These are phyloP conservation scores for Zonotrichia leucophrys DNA, from an alignment of 2,113 vertebrate genomes.

Conservation along the genomic window DNA sequence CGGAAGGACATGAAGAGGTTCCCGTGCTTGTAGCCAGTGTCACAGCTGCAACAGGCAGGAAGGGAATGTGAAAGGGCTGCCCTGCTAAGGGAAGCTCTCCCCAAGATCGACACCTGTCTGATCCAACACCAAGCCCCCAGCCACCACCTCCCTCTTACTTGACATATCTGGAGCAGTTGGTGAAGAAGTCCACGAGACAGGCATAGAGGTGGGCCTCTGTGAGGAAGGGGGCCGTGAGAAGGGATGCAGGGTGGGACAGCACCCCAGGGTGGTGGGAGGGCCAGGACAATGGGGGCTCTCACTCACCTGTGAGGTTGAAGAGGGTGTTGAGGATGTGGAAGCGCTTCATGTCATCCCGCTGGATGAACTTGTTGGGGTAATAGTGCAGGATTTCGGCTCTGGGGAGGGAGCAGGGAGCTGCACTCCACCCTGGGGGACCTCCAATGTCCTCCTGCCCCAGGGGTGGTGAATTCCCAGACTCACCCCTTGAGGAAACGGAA, in stretches of 20 bases:
- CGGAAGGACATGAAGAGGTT: conserved; percentile 87
- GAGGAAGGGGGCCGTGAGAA: neutral
- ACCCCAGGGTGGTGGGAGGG: too few species aligned
- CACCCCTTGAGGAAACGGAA: conserved; percentile 84
- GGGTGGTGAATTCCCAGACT: neutral
- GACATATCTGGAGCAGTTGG: conserved; percentile 74
- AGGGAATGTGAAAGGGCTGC: neutral
- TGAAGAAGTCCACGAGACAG: conserved; percentile 86
- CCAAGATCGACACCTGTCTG: neutral
- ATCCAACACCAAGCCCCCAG: neutral
- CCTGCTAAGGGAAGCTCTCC: neutral
- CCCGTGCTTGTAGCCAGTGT: conserved; percentile 78
- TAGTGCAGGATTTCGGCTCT: conserved; percentile 77
- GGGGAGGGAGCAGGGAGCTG: neutral
- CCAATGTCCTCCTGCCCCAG: accelerated
- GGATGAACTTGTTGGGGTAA: conserved; percentile 88
- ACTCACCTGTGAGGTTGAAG: conserved; percentile 83
- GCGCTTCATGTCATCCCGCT: conserved; percentile 78
- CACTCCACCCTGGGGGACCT: neutral
- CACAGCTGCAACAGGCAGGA: conserved; percentile 48
- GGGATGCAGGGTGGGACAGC: neutral
- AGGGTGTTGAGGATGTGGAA: conserved; percentile 85
- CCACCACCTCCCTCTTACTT: conserved; percentile 61
- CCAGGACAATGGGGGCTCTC: neutral
- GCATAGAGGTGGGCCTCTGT: conserved; percentile 84